Conservation (phyloP, 2,113 vertebrate genomes). For the Dendrocopos noguchii region DNA sequence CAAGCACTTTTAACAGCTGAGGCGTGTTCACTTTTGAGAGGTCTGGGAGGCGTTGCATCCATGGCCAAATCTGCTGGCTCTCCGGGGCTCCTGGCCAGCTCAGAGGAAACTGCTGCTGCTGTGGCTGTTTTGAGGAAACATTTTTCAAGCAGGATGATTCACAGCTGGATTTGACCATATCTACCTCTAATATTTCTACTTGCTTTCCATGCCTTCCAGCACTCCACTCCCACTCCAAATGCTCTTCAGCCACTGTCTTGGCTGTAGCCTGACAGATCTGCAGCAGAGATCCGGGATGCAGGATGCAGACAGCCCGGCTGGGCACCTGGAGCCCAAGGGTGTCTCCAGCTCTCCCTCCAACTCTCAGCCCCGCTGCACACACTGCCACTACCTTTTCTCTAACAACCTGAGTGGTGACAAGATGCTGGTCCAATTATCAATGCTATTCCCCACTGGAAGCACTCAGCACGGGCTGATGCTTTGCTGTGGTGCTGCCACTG, state of each 20-base stretch:
- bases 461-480: fast-evolving
- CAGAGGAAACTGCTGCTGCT: not conserved
- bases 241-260: fast-evolving
- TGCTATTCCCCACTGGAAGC: fast-evolving
- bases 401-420: not conserved
- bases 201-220: not conserved
- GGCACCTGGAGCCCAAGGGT: not conserved
- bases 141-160: not conserved
- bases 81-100: not conserved
- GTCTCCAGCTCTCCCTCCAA: not conserved
- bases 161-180: not conserved
- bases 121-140: not conserved
- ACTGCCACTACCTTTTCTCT: not conserved
- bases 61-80: not conserved
- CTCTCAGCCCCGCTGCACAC: not conserved
- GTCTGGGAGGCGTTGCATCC: not conserved
- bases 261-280: not conserved
- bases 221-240: not conserved
- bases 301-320: not conserved
- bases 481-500: not conserved
- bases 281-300: fast-evolving
- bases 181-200: not conserved
- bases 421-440: not conserved
- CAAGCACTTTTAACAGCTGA: not conserved
- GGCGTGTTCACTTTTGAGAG: not conserved